Conservation (phyloP, 2,888 invertebrate species). For the Agrotis exclamationis region DNA sequence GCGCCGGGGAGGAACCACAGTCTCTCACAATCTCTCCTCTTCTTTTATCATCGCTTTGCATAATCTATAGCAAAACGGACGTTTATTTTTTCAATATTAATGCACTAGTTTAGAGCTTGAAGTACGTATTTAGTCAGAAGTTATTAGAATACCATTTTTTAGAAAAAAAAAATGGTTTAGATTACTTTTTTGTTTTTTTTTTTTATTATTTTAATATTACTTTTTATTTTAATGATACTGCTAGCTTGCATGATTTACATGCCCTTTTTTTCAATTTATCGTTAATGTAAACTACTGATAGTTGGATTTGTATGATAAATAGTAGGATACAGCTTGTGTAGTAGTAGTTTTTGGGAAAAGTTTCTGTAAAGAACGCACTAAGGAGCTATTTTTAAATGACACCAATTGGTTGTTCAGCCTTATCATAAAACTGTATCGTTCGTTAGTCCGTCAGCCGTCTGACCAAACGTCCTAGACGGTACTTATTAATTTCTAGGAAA, state of each 20-base stretch:
- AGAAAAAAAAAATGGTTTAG: no score
- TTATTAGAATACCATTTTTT: no score
- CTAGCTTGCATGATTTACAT: no score
- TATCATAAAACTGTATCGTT: constrained; percentile 28
- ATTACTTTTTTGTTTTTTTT: no score
- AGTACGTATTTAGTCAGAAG: neutral
- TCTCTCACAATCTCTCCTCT: constrained; percentile 21
- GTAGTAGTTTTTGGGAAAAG: no score
- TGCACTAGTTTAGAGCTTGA: neutral
- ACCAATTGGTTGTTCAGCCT: constrained; percentile 5
- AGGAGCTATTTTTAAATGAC: neutral
- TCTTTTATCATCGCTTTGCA: constrained; percentile 39
- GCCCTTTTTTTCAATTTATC: no score
- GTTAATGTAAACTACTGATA: no score
- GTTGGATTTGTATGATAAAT: no score
- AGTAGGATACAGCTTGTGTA: no score
- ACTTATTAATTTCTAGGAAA: constrained; percentile 17
- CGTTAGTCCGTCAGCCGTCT: constrained; percentile 32
- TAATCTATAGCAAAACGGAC: constrained; percentile 27
- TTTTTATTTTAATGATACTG: no score
- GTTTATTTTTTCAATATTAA: constrained; percentile 9
- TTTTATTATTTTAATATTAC: no score
- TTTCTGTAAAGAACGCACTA: no score
- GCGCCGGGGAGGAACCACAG: constrained; percentile 13
- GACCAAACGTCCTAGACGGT: constrained; percentile 28